phyloP scores from a whole-genome alignment of 1,140 invertebrate species.

The Pseudomyrmex dendroicus region DNA sequence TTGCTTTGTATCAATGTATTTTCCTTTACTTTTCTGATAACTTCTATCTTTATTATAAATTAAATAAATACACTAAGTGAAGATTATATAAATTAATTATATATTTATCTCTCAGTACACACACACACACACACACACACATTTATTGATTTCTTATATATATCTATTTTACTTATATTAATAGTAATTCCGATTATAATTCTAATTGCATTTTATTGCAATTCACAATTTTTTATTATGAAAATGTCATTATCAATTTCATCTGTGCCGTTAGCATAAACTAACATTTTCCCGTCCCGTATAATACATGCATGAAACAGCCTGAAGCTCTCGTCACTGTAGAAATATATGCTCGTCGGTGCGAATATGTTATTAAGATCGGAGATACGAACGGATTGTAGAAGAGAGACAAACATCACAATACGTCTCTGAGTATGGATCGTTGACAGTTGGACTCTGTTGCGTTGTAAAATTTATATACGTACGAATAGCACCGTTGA shows the following conservation, averaged over 20 bases:
- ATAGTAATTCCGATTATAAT: too few species aligned
- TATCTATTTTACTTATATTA: too few species aligned
- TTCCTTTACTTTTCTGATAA: not conserved
- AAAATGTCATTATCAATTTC: too few species aligned
- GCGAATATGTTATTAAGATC: conserved; percentile 55
- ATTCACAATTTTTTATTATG: too few species aligned
- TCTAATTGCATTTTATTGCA: too few species aligned
- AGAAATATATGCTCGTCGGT: conserved; percentile 47
- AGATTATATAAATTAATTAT: too few species aligned
- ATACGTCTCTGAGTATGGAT: conserved; percentile 21
- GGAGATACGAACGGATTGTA: conserved; percentile 34
- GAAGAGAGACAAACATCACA: conserved; percentile 29
- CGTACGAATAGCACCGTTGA: conserved; percentile 77
- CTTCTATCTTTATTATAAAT: not conserved
- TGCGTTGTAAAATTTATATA: conserved; percentile 80
- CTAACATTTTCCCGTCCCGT: not conserved
- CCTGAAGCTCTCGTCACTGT: conserved; percentile 22
- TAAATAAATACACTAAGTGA: not conserved
- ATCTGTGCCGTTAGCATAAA: not conserved
- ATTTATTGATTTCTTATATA: too few species aligned
- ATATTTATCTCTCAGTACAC: too few species aligned
- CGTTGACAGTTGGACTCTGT: conserved; percentile 76
- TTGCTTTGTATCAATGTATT: not conserved
- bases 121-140: too few species aligned
- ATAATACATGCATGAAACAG: not conserved